Evolutionary conservation across 1,140 invertebrate genomes (phyloP), one percentile per base, ranked within the genome.

Genomic region (Drosophila aff.): DNA sequence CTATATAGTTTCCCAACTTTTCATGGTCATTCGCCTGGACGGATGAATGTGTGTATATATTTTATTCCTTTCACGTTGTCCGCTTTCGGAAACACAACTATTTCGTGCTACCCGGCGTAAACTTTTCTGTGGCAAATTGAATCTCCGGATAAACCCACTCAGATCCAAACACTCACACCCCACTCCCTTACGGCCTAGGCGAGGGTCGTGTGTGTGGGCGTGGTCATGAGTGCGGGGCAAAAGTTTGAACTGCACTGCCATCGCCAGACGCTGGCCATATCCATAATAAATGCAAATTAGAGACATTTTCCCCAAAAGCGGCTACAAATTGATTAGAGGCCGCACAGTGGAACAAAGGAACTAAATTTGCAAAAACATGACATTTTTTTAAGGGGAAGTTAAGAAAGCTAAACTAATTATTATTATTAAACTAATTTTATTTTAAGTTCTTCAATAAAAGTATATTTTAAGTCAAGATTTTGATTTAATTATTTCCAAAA

Each of bases 271-370:
- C 63, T 58, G 59, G 59, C 61, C 76, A 80, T 74, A 91, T 91
- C 87, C 83, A 92, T 91, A 90, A 92, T 92, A 92, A 92, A 92
- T 92, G 90, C 82, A 92, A 92, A 92, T 92, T 80, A 85, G 91
- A 81, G 72, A 79, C 86, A 90, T 92, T 83, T 85, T 79, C 72
- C 79, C 86, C 69, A 71, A 89, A 72, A 74, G 55, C 85, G 73
- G 76, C 67, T 73, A 80, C 76, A 91, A 91, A 90, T 91, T 91
- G 87, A 91, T 90, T 91, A 91, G 74, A 72, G 74, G 41, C 49
- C 26, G 82, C 60, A 89, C 89, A 80, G 76, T 89, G 83, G 67
- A 0, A 23, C 47, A n/a, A 67, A 43, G 2, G 8, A 3, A 10
- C 16, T 36, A 36, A n/a, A 52, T 23, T 33, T 2, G 31, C 8